A percentile compares a stretch with the other conserved stretches of the same genome.
Conservation (phyloP, 1,140 invertebrate species). For the Drosophila yakuba region DNA sequence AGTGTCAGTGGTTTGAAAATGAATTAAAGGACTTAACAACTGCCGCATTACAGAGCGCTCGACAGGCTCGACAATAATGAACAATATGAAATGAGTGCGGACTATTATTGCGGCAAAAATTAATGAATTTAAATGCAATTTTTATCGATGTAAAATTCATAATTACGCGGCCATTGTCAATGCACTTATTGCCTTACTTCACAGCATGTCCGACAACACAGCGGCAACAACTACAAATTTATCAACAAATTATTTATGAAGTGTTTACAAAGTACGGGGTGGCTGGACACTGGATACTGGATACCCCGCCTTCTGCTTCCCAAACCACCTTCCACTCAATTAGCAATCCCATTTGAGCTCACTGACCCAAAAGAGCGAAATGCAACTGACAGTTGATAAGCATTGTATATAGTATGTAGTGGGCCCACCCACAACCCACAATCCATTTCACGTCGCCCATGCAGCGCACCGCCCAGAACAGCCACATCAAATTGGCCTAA, state of each 20-base stretch:
- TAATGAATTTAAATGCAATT: conserved; percentile 71
- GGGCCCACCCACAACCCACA: neutral
- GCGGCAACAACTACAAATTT: conserved; percentile 39
- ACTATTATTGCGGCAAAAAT: conserved; percentile 68
- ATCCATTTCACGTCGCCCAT: no score
- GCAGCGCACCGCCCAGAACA: neutral
- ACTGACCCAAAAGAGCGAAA: conserved; percentile 45
- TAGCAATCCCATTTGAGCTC: conserved; percentile 52
- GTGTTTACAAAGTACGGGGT: conserved; percentile 48
- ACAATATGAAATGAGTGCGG: conserved; percentile 65
- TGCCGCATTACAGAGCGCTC: conserved; percentile 6
- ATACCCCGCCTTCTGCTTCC: conserved; percentile 18
- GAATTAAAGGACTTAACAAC: conserved; percentile 63
- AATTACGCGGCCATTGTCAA: conserved; percentile 72
- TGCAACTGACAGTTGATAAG: conserved; percentile 65
- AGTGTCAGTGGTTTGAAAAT: conserved; percentile 73
- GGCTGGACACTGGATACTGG: conserved; percentile 1
- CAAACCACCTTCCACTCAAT: conserved; percentile 44
- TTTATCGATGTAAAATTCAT: conserved; percentile 78
- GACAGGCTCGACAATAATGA: conserved; percentile 57
- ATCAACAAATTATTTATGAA: conserved; percentile 71
- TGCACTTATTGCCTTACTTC: conserved; percentile 54
- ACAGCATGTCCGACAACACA: conserved; percentile 37
- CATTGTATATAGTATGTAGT: conserved; percentile 15
- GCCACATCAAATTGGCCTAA: conserved; percentile 61